Base-by-base conservation (phyloP, 2,113 vertebrate species). In the Carettochelys insculpta region DNA sequence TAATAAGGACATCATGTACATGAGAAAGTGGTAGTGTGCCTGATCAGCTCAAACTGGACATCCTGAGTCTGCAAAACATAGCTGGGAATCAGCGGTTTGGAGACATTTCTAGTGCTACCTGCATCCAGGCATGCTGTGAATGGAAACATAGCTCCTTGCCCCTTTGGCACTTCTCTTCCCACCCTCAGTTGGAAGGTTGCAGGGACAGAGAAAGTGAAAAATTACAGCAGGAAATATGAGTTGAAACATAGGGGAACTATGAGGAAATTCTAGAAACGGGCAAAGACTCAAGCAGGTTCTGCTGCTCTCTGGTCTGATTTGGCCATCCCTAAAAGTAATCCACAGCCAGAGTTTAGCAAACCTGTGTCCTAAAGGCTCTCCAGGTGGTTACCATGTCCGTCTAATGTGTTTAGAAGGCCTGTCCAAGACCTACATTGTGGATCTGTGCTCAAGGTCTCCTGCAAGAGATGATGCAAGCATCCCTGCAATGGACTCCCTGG, bases 401-500 rank as follows among this genome's bases (percentile, higher is more conserved):
- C 19, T 8, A 4, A 38, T 38, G 43, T 1, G 1, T 58, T 43
- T 34, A 77, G 61, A 86, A 82, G 89, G 77, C 88, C 79, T 80
- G 53, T 68, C 1, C 0, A 6, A 86, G 65, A 52, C 85, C 68
- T 77, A 75, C 52, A 68, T 61, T 11, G 9, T 7, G 25, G 34
- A 47, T 87, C 86, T 86, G 58, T 58, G 29, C 34, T 2, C 22
- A 81, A 76, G 14, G 75, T 48, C 51, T 73, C 53, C 31, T 11
- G 58, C 85, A 80, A 61, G 58, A 73, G 83, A 56, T 6, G 38
- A 81, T 13, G 75, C 8, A 14, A 92, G 90, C 93, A 96, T 96
- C 96, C 97, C 96, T 80, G 48, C 68, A 94, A 94, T 25, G 95
- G 96, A 93, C 88, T 54, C 34, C n/a, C 47, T 45, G 58, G 58